These are phyloP conservation scores for Acropternis orthonyx DNA, from an alignment of 2,797 vertebrate species.

Conservation along the genomic window DNA sequence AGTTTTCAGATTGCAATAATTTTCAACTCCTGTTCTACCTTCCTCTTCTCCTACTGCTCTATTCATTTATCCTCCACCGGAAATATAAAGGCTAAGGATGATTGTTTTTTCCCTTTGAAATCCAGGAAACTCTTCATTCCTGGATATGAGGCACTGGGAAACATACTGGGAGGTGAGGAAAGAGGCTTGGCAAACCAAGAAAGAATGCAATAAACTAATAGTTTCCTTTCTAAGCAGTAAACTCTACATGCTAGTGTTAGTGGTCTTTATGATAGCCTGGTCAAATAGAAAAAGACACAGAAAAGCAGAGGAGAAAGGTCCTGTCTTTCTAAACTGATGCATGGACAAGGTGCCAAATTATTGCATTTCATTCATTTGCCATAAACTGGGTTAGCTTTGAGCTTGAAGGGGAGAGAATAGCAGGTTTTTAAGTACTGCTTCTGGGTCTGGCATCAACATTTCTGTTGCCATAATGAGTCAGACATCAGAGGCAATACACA, in stretches of 20 bases:
- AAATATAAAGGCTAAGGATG: background rate
- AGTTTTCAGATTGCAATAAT: background rate
- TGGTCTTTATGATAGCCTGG: background rate
- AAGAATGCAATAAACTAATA: background rate
- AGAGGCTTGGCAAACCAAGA: background rate
- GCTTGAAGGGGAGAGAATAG: slow-evolving; percentile 51
- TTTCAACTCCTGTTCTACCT: background rate
- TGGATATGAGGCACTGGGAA: background rate
- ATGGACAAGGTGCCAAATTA: slow-evolving; percentile 7
- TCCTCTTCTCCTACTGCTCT: background rate
- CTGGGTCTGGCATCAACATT: slow-evolving; percentile 58
- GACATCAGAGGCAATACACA: slow-evolving; percentile 47
- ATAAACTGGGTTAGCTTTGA: slow-evolving; percentile 52
- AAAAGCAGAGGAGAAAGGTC: background rate
- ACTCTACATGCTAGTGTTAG: background rate
- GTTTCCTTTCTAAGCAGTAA: slow-evolving; percentile 7
- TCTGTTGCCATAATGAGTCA: slow-evolving; percentile 54
- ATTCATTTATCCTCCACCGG: background rate
- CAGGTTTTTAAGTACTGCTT: slow-evolving; percentile 65
- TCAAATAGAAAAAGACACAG: background rate
- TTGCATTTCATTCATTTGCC: slow-evolving; percentile 41
- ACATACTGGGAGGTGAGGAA: background rate
- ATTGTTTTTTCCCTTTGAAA: background rate
- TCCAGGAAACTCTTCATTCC: background rate
- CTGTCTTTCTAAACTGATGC: background rate